phyloP scores from a whole-genome alignment of 2,797 vertebrate species.

The Poecilia velifera region DNA sequence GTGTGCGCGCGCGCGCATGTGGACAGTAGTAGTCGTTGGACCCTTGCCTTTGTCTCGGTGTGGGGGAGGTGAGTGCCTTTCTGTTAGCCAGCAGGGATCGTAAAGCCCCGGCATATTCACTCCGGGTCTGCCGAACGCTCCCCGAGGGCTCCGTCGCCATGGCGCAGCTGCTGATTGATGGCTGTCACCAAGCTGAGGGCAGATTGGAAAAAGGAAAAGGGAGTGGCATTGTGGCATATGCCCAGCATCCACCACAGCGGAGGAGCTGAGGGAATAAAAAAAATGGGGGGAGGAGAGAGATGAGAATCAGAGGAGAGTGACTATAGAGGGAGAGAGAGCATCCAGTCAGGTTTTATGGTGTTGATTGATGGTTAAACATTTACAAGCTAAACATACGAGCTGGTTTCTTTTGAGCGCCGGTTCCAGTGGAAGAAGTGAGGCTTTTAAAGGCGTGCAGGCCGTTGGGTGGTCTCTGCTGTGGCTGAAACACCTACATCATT shows the following conservation, averaged over 20 bases:
- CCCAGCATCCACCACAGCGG: constrained; percentile 62
- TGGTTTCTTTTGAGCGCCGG: constrained; percentile 52
- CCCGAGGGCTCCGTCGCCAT: constrained; percentile 67
- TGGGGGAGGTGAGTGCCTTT: constrained; percentile 78
- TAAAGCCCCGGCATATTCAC: constrained; percentile 77
- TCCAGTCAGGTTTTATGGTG: constrained; percentile 75
- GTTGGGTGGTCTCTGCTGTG: constrained; percentile 60
- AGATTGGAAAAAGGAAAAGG: constrained; percentile 74
- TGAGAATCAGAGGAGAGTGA: constrained; percentile 48
- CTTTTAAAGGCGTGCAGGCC: constrained; percentile 44
- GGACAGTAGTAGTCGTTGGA: constrained; percentile 74
- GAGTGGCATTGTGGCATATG: constrained; percentile 79
- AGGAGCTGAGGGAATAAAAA: constrained; percentile 51
- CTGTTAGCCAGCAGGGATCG: constrained; percentile 66
- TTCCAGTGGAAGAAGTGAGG: constrained; percentile 70
- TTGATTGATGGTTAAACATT: constrained; percentile 82
- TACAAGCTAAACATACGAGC: constrained; percentile 75
- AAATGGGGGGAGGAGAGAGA: constrained; percentile 42
- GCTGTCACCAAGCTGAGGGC: constrained; percentile 79
- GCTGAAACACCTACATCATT: constrained; percentile 7
- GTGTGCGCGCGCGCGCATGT: constrained; percentile 24
- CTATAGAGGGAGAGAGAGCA: constrained; percentile 29
- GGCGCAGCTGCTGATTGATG: constrained; percentile 82
- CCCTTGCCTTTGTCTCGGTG: constrained; percentile 77
- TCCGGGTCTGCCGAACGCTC: constrained; percentile 66